Base-by-base conservation (phyloP, 2,888 invertebrate species). In the Megamerina dolium region DNA sequence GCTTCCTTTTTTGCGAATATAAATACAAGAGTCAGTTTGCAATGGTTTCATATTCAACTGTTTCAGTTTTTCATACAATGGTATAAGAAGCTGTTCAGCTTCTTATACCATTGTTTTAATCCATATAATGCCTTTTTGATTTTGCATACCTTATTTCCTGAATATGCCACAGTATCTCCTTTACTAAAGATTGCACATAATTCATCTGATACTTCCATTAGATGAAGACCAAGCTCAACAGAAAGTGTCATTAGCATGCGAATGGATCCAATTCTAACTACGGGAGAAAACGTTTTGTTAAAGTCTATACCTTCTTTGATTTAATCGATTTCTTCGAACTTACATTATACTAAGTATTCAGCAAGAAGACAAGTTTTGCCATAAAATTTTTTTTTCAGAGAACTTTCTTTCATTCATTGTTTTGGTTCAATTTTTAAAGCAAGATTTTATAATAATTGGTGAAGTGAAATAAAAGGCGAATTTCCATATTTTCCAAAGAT, bases 241-340 rank as follows among this genome's bases (percentile, higher is more conserved):
- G 52, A 52, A 5, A 53, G 21, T 33, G 50, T 55, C 26, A 53
- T 44, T 6, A 55, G 17, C 3, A 55, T 30, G 31, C 51, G 45
- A 43, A 53, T 48, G 10, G 52, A 55, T n/a, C 48, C 45, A n/a
- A 50, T 45, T 50, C 52, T 54, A 17, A 49, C 49, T 5, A 54
- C 48, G 5, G 48, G 50, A 4, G 33, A 17, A 14, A 33, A 33
- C 5, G 33, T 33, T 33, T 2, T 19, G 12, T 17, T 19, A 3
- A 18, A 33, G 3, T 2, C 19, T n/a, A 33, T 33, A 14, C 33
- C 33, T 2, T 50, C 56, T 40, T 54, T 48, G n/a, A n/a, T n/a
- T n/a, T n/a, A n/a, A n/a, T n/a, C n/a, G n/a, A n/a, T n/a, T n/a
- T n/a, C n/a, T n/a, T n/a, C n/a, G n/a, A n/a, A n/a, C n/a, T n/a